phyloP scores from a whole-genome alignment of 2,113 vertebrate genomes.

The Sakesphorus luctuosus region DNA sequence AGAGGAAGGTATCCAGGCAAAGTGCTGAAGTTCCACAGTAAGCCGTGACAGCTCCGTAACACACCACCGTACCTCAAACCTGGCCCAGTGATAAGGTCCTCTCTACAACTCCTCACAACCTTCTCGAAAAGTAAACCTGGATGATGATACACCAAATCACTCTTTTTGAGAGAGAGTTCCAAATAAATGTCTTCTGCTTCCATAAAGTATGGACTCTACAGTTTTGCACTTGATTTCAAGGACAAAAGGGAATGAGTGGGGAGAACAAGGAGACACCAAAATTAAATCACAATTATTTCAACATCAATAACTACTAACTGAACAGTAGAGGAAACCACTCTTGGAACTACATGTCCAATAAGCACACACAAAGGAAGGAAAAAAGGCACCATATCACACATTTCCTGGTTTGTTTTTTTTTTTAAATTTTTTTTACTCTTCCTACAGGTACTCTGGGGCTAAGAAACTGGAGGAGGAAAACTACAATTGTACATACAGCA shows the following conservation, averaged over 20 bases:
- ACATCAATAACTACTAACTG: not conserved
- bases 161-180: not conserved
- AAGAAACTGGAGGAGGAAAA: not conserved
- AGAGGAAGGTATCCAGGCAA: not conserved
- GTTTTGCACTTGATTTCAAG: not conserved
- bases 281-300: not conserved
- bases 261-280: not conserved
- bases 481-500: not conserved
- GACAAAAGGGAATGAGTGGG: rapidly evolving
- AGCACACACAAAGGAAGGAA: not conserved
- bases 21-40: not conserved
- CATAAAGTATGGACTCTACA: rapidly evolving
- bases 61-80: not conserved
- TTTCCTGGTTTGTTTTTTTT: not conserved
- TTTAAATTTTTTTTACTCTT: not conserved
- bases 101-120: not conserved
- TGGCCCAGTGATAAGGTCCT: not conserved
- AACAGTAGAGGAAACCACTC: not conserved
- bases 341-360: not conserved
- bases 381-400: not conserved
- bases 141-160: not conserved
- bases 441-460: not conserved
- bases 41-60: not conserved
- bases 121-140: not conserved
- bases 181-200: not conserved